Evolutionary conservation across 2,797 vertebrate genomes (phyloP).

Genomic region (Arnoldichthys spilopterus): DNA sequence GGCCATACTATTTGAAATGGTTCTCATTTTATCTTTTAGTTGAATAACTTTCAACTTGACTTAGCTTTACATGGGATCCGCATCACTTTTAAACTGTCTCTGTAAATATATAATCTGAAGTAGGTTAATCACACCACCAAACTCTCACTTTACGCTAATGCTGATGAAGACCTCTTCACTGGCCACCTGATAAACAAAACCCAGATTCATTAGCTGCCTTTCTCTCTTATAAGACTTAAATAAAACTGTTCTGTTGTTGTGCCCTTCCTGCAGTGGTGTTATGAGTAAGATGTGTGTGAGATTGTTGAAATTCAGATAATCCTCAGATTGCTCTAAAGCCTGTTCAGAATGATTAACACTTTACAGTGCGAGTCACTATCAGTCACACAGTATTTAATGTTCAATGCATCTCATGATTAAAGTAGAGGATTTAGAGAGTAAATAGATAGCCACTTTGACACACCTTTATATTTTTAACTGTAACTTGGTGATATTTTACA

Average conservation of each 20-base stretch:
- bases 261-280: neutral
- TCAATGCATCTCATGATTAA: neutral
- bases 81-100: neutral
- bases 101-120: neutral
- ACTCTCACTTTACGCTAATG: neutral
- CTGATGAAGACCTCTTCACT: neutral
- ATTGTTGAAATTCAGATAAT: constrained; percentile 36
- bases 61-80: neutral
- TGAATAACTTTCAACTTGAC: constrained; percentile 20
- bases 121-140: neutral
- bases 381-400: neutral
- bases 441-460: no score
- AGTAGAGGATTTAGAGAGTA: neutral
- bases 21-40: constrained; percentile 23
- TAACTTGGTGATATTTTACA: no score
- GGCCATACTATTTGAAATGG: constrained; percentile 39
- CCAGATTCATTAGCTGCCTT: neutral
- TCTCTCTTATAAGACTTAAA: neutral
- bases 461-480: no score
- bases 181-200: neutral
- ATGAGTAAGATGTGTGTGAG: neutral
- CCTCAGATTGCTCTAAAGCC: constrained; percentile 18
- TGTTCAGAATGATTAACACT: constrained; percentile 44
- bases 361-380: constrained; percentile 21
- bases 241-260: neutral